phyloP scores from a whole-genome alignment of 2,888 invertebrate genomes.

The Linhomoeus sp. region DNA sequence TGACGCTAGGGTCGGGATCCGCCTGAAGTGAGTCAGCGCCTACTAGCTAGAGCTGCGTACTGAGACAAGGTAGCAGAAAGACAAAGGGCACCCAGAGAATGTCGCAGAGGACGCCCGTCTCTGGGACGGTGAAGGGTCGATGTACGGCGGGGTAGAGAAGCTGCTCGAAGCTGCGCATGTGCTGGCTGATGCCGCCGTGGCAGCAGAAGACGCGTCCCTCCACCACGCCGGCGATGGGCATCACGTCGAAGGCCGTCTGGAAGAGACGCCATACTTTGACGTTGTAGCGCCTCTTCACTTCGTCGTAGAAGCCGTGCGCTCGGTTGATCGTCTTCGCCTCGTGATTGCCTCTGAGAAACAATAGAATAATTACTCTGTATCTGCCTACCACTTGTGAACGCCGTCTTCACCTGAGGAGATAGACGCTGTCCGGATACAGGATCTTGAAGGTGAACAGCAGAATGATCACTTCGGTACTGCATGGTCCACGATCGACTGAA shows the following conservation, averaged over 20 bases:
- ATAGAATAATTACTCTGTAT: too few relatives aligned
- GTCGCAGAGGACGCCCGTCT: slow-evolving; percentile 1
- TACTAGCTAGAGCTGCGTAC: slow-evolving; percentile 6
- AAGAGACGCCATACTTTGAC: slow-evolving; percentile 13
- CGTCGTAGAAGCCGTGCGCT: slow-evolving; percentile 16
- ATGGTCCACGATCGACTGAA: too few relatives aligned
- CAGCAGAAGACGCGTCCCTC: slow-evolving; percentile 13
- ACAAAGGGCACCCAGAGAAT: neutral
- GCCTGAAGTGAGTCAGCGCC: too few relatives aligned
- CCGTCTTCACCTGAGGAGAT: slow-evolving; percentile 11
- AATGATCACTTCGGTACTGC: slow-evolving; percentile 11
- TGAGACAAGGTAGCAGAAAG: neutral
- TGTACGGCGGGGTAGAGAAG: neutral
- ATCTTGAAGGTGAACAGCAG: slow-evolving; percentile 18
- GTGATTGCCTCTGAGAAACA: too few relatives aligned
- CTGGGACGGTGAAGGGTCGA: slow-evolving; percentile 3
- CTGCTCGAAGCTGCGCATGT: too few relatives aligned
- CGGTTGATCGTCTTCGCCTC: slow-evolving; percentile 16
- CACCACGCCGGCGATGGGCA: slow-evolving; percentile 14
- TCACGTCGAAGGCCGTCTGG: slow-evolving; percentile 14
- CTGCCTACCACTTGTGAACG: neutral
- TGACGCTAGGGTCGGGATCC: too few relatives aligned
- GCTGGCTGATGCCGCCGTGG: slow-evolving; percentile 18
- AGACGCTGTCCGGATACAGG: slow-evolving; percentile 10
- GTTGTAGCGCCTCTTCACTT: slow-evolving; percentile 11